Evolutionary conservation across 2,113 vertebrate genomes (phyloP), one percentile per base, ranked within the genome.

Genomic region (Bucco capensis): DNA sequence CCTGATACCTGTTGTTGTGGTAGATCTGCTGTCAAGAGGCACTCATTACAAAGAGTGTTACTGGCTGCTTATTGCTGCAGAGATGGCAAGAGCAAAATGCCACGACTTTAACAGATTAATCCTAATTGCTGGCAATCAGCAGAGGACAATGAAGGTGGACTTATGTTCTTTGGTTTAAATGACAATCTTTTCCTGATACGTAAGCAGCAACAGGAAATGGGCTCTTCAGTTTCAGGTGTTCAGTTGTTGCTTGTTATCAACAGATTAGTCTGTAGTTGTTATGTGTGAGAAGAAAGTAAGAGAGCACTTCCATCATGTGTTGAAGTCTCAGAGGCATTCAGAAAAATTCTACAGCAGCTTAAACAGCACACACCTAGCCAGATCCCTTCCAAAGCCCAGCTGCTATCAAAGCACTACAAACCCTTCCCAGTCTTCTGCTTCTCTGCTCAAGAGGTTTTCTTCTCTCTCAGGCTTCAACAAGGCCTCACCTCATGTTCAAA

Each of bases 141-240:
- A 42, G 84, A 83, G 90, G 78, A 91, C 85, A 83, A 77, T 47
- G n/a, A 73, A 81, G 33, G 50, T 40, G 54, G 46, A 53, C 25
- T 18, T 13, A 37, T n/a, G 71, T 62, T 72, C 72, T 70, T 91
- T 92, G 91, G 70, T 91, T 73, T 17, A 38, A 82, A 58, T 54
- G 5, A 31, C 13, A 8, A 14, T 57, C 49, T 73, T 46, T 96
- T 86, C 91, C 72, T 79, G 93, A 40, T 56, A 7, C 8, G 2
- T 5, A 53, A 94, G 64, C 38, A 79, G 60, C 64, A 50, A 19
- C 69, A 79, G 84, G 88, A 95, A 93, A 79, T 19, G 22, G 53
- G 62, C 53, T 22, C 62, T 30, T 65, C 12, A 5, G 14, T 67
- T 69, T 57, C 54, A 58, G 87, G 71, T 76, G 8, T 16, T 85